These are phyloP conservation scores for Pyrrhosoma nymphula DNA, from an alignment of 2,888 invertebrate species.

Conservation along the genomic window DNA sequence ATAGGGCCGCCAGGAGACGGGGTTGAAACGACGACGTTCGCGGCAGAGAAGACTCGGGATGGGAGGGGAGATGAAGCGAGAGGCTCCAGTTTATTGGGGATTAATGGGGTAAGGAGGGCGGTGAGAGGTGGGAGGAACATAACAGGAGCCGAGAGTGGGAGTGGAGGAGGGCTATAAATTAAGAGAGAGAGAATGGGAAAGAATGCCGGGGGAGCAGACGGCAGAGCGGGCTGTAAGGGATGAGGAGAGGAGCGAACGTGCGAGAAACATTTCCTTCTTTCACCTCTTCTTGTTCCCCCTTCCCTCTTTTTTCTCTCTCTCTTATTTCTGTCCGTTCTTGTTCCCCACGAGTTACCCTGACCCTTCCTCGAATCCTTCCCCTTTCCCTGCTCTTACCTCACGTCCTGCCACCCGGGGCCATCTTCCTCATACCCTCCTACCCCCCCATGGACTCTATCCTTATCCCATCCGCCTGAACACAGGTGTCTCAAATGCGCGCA, in stretches of 20 bases:
- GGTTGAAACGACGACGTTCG: background rate
- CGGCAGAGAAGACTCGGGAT: background rate
- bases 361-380: background rate
- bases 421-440: background rate
- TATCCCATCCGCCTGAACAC: background rate
- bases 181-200: slow-evolving; percentile 1
- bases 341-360: background rate
- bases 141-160: background rate
- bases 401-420: background rate
- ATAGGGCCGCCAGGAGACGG: background rate
- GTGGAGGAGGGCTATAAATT: background rate
- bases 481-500: background rate
- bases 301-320: background rate
- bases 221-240: background rate
- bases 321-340: background rate
- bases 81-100: slow-evolving; percentile 16
- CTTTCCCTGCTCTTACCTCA: background rate
- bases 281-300: background rate
- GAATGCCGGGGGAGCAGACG: background rate
- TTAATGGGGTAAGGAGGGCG: background rate
- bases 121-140: background rate
- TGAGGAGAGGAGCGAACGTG: background rate
- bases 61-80: slow-evolving; percentile 6
- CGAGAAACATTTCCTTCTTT: background rate
- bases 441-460: background rate